phyloP scores from a whole-genome alignment of 2,888 invertebrate species.

The Nasonia oneida region DNA sequence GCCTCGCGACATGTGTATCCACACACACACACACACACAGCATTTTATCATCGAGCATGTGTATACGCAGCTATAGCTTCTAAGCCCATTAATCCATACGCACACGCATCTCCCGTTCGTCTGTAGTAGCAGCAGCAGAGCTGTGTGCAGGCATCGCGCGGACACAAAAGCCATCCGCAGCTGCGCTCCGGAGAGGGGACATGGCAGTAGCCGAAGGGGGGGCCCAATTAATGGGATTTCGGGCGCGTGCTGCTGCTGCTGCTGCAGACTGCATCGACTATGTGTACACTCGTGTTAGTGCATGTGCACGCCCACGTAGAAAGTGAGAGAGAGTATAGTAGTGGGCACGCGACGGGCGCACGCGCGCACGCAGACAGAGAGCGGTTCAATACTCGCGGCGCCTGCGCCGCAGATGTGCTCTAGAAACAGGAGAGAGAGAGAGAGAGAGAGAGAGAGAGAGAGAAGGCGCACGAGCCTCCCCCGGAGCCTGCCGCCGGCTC shows the following conservation, averaged over 20 bases:
- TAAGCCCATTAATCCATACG: constrained; percentile 1
- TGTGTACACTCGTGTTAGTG: neutral
- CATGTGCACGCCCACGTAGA: constrained; percentile 2
- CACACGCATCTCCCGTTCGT: neutral
- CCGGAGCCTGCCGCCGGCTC: constrained; percentile 24
- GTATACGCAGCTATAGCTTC: neutral
- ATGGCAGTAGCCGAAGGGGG: neutral
- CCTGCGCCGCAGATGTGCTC: constrained; percentile 51
- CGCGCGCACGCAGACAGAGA: constrained; percentile 32
- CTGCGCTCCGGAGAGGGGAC: neutral
- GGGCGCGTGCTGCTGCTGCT: constrained; percentile 11
- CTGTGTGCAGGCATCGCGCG: neutral
- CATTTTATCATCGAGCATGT: neutral
- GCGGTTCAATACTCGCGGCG: constrained; percentile 59
- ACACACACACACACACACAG: neutral
- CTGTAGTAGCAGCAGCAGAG: neutral
- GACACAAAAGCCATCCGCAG: constrained; percentile 15
- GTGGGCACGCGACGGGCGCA: constrained; percentile 23
- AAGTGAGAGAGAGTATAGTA: neutral
- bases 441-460: constrained; percentile 15
- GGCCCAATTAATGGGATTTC: constrained; percentile 62
- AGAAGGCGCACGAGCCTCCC: constrained; percentile 12
- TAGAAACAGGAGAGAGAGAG: constrained; percentile 27
- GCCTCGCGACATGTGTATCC: constrained; percentile 1
- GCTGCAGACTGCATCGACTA: neutral